Percentiles rank a stretch among this genome's conserved stretches.
phyloP scores from a whole-genome alignment of 2,888 invertebrate species.

The Pemphredon lugubris region DNA sequence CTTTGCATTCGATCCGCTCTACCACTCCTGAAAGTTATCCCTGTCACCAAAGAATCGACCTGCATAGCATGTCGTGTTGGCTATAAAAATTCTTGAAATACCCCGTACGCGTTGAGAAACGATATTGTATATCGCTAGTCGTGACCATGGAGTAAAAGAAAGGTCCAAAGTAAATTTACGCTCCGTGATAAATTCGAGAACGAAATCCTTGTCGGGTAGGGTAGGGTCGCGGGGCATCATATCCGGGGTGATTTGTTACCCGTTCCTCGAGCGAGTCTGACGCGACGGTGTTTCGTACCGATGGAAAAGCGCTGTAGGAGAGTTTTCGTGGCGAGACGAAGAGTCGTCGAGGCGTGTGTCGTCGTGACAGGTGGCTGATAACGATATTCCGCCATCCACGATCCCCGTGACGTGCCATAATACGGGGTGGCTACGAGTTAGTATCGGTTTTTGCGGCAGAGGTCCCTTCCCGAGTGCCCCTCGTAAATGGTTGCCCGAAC shows the following conservation, averaged over 20 bases:
- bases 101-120: no score
- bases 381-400: slow-evolving; percentile 38
- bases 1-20: no score
- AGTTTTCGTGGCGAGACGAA: slow-evolving; percentile 44
- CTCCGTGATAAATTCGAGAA: slow-evolving; percentile 21
- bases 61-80: no score
- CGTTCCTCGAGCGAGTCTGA: slow-evolving; percentile 29
- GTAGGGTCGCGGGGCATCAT: slow-evolving; percentile 30
- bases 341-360: slow-evolving; percentile 43
- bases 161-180: slow-evolving; percentile 9
- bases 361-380: slow-evolving; percentile 52
- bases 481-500: slow-evolving; percentile 44
- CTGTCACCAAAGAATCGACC: no score
- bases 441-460: slow-evolving; percentile 16
- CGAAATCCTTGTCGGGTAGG: slow-evolving; percentile 14
- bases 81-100: no score
- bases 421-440: background rate
- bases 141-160: no score
- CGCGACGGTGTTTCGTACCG: slow-evolving; percentile 40
- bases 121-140: no score
- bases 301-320: slow-evolving; percentile 53
- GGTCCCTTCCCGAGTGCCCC: slow-evolving; percentile 16
- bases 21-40: no score
- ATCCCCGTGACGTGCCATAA: slow-evolving; percentile 7
- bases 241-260: slow-evolving; percentile 53